These are phyloP conservation scores for Ceuthmochares aereus DNA, from an alignment of 2,113 vertebrate species.

Conservation along the genomic window DNA sequence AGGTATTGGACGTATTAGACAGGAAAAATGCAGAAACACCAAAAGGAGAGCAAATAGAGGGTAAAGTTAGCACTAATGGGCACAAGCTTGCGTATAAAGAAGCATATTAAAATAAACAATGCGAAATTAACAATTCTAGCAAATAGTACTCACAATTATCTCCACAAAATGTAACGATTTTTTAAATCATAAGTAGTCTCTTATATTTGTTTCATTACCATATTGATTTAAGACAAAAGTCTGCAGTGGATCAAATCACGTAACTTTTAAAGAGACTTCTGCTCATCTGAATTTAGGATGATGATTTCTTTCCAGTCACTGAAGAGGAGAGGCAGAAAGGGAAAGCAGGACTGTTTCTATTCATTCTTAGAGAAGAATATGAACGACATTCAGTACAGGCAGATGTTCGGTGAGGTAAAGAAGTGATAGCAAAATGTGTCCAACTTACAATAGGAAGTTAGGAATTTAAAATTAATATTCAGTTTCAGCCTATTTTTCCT, in stretches of 20 bases:
- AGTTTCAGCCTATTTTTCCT: conserved; percentile 19
- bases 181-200: neutral
- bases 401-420: neutral
- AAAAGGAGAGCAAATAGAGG: neutral
- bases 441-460: neutral
- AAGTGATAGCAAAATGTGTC: neutral
- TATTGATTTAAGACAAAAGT: neutral
- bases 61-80: neutral
- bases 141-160: neutral
- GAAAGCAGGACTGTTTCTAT: neutral
- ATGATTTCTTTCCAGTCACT: neutral
- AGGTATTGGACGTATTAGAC: neutral
- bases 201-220: neutral
- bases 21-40: neutral
- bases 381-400: neutral
- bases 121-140: neutral
- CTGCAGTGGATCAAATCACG: neutral
- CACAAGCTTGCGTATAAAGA: neutral
- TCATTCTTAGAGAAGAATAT: neutral
- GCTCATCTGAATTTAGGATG: neutral
- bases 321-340: neutral
- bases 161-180: neutral
- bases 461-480: conserved; percentile 53
- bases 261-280: neutral
- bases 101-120: neutral